Conservation (phyloP, 2,113 vertebrate genomes). For the Saimiri boliviensis region DNA sequence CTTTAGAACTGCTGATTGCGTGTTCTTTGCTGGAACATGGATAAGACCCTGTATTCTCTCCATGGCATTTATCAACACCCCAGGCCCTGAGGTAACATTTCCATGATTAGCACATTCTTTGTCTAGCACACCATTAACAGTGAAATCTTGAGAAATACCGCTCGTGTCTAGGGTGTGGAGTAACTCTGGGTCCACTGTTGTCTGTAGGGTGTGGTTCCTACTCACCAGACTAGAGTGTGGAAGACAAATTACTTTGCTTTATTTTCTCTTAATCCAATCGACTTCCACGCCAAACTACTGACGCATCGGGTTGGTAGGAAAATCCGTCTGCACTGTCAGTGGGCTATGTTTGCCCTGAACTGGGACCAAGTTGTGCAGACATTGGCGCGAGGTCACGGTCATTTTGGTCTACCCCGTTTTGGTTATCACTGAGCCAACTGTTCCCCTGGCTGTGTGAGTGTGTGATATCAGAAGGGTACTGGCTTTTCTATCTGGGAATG, state of each 20-base stretch:
- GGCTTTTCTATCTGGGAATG: not conserved
- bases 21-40: not conserved
- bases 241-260: not conserved
- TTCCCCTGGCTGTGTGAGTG: accelerated
- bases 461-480: accelerated
- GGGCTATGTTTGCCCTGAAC: no score
- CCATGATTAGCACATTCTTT: not conserved
- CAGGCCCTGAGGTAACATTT: no score
- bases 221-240: accelerated
- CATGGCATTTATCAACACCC: accelerated
- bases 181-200: not conserved
- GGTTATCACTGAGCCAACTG: accelerated
- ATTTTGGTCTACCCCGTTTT: not conserved
- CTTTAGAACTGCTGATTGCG: not conserved
- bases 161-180: no score
- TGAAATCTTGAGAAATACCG: accelerated
- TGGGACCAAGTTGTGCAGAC: no score
- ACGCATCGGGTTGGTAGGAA: not conserved
- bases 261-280: not conserved
- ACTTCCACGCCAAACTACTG: no score
- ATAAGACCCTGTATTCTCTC: not conserved
- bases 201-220: accelerated
- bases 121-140: accelerated
- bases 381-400: no score
- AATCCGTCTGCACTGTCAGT: accelerated